Conservation (phyloP, 2,888 invertebrate genomes). For the Drosophila pseudotakahashii region DNA sequence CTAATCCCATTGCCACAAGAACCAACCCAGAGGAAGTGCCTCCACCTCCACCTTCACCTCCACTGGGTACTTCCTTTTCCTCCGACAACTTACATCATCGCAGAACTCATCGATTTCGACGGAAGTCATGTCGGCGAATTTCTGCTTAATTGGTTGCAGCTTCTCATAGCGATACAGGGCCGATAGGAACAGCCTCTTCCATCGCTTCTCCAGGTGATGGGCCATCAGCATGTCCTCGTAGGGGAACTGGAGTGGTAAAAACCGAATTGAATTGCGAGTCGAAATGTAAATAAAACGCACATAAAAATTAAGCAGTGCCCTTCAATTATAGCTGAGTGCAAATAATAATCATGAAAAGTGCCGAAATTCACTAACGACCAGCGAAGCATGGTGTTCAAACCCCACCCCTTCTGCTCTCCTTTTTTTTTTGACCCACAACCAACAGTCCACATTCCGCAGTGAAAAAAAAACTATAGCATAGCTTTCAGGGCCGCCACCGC, state of each 20-base stretch:
- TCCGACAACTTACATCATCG: constrained; percentile 78
- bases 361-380: constrained; percentile 68
- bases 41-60: too few relatives aligned
- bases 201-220: constrained; percentile 88
- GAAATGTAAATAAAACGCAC: constrained; percentile 39
- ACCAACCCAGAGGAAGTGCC: neutral
- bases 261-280: constrained; percentile 19
- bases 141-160: constrained; percentile 92
- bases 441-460: constrained; percentile 19
- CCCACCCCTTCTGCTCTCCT: neutral
- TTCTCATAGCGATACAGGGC: constrained; percentile 89
- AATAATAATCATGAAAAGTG: constrained; percentile 79
- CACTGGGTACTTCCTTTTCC: constrained; percentile 10
- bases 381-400: constrained; percentile 39
- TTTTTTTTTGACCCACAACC: constrained; percentile 10
- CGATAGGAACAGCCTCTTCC: constrained; percentile 89
- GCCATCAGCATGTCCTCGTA: constrained; percentile 84
- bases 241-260: constrained; percentile 74
- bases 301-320: constrained; percentile 69
- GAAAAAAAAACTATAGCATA: constrained; percentile 51
- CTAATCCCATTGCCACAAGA: constrained; percentile 15
- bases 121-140: constrained; percentile 92
- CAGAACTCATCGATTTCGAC: constrained; percentile 87
- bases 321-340: constrained; percentile 76
- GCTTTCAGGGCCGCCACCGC: constrained; percentile 60